Conservation (phyloP, 2,113 vertebrate species). For the Coptodon rendalli region DNA sequence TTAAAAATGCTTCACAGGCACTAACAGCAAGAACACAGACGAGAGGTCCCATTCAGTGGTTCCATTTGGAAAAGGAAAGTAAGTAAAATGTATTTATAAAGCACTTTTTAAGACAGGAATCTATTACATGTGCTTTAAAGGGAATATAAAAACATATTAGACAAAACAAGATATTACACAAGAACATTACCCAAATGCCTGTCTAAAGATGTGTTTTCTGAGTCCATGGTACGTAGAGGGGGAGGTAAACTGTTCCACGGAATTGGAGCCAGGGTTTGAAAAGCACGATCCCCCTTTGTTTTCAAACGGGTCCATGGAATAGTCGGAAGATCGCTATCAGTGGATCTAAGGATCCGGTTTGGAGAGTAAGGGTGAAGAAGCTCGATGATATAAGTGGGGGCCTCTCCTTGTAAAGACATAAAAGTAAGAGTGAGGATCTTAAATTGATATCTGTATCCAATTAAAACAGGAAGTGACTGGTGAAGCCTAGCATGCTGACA, state of each 20-base stretch:
- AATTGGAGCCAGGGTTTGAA: neutral
- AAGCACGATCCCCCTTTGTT: accelerated
- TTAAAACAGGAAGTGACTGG: neutral
- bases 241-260: neutral
- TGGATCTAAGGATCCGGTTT: neutral
- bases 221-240: neutral
- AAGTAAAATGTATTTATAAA: neutral
- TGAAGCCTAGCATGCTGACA: neutral
- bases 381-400: neutral
- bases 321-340: accelerated
- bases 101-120: neutral
- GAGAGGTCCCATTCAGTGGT: neutral
- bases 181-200: neutral
- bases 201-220: neutral
- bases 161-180: neutral
- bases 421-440: neutral
- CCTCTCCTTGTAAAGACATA: neutral
- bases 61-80: neutral
- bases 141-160: neutral
- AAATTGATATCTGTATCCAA: neutral
- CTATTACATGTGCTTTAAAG: neutral
- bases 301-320: neutral
- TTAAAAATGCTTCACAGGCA: neutral
- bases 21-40: neutral
- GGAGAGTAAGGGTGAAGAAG: neutral